A percentile compares a stretch with the other conserved stretches of the same genome.
These are phyloP conservation scores for Salpingus planirostris DNA, from an alignment of 2,888 invertebrate species.

Conservation along the genomic window DNA sequence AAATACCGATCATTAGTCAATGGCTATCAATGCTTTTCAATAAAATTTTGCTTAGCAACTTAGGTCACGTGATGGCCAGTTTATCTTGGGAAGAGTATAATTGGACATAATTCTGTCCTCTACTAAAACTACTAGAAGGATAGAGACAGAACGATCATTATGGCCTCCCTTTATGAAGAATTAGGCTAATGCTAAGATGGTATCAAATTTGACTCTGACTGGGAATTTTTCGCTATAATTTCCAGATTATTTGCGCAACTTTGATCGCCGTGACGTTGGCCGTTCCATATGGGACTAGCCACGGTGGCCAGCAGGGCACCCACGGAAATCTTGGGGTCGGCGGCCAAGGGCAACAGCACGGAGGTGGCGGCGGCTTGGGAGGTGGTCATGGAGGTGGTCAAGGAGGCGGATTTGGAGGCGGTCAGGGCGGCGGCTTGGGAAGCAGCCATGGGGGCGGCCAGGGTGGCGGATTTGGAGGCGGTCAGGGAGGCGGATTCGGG, in stretches of 20 bases:
- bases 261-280: constrained; percentile 3
- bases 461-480: constrained; percentile 12
- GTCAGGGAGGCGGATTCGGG: constrained; percentile 4
- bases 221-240: background rate
- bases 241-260: constrained; percentile 1
- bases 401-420: constrained; percentile 11
- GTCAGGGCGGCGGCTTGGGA: too few species aligned
- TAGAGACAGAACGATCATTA: too few species aligned
- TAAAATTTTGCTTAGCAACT: too few species aligned
- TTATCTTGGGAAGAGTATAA: too few species aligned
- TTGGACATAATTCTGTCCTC: too few species aligned
- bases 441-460: constrained; percentile 17
- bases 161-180: too few species aligned
- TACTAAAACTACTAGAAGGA: too few species aligned
- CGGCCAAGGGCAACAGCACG: background rate
- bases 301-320: constrained; percentile 6
- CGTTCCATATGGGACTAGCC: constrained; percentile 1
- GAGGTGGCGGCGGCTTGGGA: constrained; percentile 1
- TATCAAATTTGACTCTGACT: too few species aligned
- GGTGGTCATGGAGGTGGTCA: constrained; percentile 7
- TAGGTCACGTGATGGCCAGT: too few species aligned
- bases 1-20: too few species aligned
- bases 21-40: too few species aligned
- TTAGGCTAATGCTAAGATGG: too few species aligned
- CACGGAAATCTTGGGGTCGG: constrained; percentile 3